Conservation (phyloP, 2,888 invertebrate species). For the Nemotelus pantherinus region DNA sequence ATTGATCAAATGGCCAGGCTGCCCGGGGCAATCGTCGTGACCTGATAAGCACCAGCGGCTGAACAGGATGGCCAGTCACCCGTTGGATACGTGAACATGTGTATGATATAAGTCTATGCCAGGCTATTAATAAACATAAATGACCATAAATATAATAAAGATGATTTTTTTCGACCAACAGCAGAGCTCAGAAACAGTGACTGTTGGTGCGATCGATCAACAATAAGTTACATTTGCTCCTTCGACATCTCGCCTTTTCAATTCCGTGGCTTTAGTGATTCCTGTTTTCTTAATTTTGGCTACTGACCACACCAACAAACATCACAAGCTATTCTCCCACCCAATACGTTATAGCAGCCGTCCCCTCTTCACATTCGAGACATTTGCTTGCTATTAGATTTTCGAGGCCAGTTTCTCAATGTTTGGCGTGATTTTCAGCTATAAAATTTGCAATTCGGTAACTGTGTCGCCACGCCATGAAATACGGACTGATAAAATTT, state of each 20-base stretch:
- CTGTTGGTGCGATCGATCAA: conserved; percentile 18
- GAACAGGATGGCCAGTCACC: not conserved
- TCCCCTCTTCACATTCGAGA: not conserved
- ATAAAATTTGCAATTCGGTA: conserved; percentile 41
- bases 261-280: too few relatives aligned
- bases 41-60: not conserved
- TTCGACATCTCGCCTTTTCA: not conserved
- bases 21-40: conserved; percentile 1
- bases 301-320: too few relatives aligned
- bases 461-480: conserved; percentile 39
- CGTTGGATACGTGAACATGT: not conserved
- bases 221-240: not conserved
- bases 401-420: conserved; percentile 9
- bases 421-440: conserved; percentile 29
- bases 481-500: conserved; percentile 41
- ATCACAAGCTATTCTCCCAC: too few relatives aligned
- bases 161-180: not conserved
- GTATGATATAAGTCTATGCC: conserved; percentile 13
- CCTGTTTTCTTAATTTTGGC: too few relatives aligned
- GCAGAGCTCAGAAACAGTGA: conserved; percentile 16
- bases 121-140: conserved; percentile 6
- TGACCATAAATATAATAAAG: conserved; percentile 34
- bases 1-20: conserved; percentile 23
- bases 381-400: not conserved
- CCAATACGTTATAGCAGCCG: not conserved